A percentile compares a stretch with the other conserved stretches of the same genome.
phyloP scores from a whole-genome alignment of 2,797 vertebrate species.

The Morus bassanus region DNA sequence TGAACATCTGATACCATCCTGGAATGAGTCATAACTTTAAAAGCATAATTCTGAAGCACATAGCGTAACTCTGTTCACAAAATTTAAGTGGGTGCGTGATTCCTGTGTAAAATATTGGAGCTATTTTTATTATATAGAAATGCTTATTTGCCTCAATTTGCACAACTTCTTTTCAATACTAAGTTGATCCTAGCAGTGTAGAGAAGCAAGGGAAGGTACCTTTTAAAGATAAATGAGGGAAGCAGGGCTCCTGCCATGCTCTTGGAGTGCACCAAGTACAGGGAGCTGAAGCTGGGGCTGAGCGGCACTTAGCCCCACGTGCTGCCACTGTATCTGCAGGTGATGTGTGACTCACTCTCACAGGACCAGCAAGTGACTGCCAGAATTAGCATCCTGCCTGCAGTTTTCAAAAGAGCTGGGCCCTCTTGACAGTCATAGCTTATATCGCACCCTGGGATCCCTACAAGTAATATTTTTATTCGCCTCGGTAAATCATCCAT shows the following conservation, averaged over 20 bases:
- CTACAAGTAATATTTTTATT: not conserved
- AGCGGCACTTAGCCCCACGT: not conserved
- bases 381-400: not conserved
- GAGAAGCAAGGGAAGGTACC: not conserved
- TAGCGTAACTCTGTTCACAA: not conserved
- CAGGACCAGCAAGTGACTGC: not conserved
- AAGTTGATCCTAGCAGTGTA: not conserved
- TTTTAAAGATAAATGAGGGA: not conserved
- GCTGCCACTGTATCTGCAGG: not conserved
- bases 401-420: not conserved
- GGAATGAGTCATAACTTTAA: constrained; percentile 19
- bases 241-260: not conserved
- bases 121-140: not conserved
- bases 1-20: not conserved
- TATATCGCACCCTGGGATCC: not conserved
- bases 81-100: not conserved
- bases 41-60: not conserved
- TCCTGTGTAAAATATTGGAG: not conserved
- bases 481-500: not conserved
- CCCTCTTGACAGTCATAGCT: not conserved
- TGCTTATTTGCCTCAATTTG: not conserved
- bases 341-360: not conserved
- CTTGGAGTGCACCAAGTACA: fast-evolving
- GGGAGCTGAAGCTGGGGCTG: not conserved
- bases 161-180: not conserved